These are phyloP conservation scores for Menidia menidia DNA, from an alignment of 2,797 vertebrate genomes.

Conservation along the genomic window DNA sequence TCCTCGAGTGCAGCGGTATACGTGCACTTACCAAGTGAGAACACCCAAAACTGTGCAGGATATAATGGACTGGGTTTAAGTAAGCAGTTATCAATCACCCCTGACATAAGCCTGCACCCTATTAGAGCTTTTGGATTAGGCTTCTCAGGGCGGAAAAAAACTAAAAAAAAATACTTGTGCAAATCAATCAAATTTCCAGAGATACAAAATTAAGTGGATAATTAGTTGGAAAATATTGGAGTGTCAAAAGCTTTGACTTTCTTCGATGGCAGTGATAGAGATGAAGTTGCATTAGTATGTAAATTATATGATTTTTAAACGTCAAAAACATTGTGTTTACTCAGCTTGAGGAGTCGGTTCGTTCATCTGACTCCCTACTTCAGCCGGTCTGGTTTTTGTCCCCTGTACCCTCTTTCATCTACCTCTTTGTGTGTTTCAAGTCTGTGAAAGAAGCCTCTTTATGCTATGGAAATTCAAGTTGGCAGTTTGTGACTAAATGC, in stretches of 20 bases:
- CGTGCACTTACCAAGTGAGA: constrained; percentile 65
- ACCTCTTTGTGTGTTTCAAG: constrained; percentile 48
- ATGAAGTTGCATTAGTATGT: constrained; percentile 42
- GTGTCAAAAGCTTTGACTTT: constrained; percentile 30
- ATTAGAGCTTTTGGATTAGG: constrained; percentile 71
- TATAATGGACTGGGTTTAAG: constrained; percentile 69
- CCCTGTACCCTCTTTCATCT: constrained; percentile 59
- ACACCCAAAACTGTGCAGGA: constrained; percentile 65
- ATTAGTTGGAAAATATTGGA: constrained; percentile 30
- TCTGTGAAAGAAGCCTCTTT: constrained; percentile 51
- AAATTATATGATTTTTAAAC: constrained; percentile 25
- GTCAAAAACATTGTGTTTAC: constrained; percentile 47
- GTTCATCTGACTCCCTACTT: constrained; percentile 45
- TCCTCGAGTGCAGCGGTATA: constrained; percentile 49
- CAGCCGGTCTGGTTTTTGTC: constrained; percentile 40
- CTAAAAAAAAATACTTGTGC: constrained; percentile 40
- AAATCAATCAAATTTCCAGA: constrained; percentile 59
- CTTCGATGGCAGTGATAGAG: constrained; percentile 30
- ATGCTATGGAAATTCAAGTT: constrained; percentile 72
- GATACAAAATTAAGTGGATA: constrained; percentile 46
- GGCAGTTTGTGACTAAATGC: constrained; percentile 83
- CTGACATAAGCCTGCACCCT: constrained; percentile 71
- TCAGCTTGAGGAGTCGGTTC: constrained; percentile 23
- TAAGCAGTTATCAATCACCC: constrained; percentile 79
- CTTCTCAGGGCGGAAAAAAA: constrained; percentile 43